Evolutionary conservation across 2,113 vertebrate species (phyloP).

Genomic region (Semnopithecus entellus): DNA sequence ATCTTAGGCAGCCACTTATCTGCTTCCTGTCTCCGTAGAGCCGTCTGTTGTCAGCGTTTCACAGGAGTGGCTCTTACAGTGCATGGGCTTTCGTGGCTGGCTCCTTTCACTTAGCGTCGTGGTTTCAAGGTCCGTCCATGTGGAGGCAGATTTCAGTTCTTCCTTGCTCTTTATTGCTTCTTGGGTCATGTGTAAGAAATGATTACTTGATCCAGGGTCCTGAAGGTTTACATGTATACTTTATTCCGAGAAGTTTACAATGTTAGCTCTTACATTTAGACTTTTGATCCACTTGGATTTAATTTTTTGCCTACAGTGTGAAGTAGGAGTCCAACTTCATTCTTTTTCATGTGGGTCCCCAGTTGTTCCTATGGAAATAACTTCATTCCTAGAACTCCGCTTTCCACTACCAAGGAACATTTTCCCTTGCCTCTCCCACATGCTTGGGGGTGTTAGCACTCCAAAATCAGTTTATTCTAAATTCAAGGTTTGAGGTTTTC

Average conservation of each 20-base stretch:
- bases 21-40: rapidly evolving
- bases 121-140: rapidly evolving
- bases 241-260: neutral
- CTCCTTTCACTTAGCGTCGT: rapidly evolving
- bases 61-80: rapidly evolving
- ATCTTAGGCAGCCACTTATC: neutral
- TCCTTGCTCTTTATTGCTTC: rapidly evolving
- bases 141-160: rapidly evolving
- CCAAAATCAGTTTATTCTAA: neutral
- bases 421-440: neutral
- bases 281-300: neutral
- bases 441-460: neutral
- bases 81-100: rapidly evolving
- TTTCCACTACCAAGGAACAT: neutral
- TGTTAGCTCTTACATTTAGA: neutral
- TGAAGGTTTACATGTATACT: rapidly evolving
- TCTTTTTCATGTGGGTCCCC: neutral
- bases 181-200: neutral
- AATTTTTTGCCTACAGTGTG: neutral
- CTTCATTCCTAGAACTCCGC: neutral
- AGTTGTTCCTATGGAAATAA: neutral
- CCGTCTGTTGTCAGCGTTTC: neutral
- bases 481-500: neutral
- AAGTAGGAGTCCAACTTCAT: neutral
- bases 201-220: neutral